These are phyloP conservation scores for Mormyrus hasselquistii DNA, from an alignment of 2,797 vertebrate genomes.

Conservation along the genomic window DNA sequence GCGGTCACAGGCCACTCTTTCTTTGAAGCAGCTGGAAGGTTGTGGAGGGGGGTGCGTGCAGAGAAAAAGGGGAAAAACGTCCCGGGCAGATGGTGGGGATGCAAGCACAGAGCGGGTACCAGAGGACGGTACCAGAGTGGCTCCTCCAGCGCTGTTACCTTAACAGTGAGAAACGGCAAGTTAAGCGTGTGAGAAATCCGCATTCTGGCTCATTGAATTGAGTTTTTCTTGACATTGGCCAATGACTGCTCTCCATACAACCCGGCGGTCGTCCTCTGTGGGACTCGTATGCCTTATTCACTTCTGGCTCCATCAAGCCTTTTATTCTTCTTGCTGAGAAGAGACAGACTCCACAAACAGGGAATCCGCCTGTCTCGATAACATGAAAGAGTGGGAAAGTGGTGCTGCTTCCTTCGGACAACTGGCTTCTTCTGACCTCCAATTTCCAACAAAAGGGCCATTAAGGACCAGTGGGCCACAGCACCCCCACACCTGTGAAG, in stretches of 20 bases:
- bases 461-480: conserved; percentile 22
- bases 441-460: conserved; percentile 30
- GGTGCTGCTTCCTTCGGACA: neutral
- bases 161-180: neutral
- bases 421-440: conserved; percentile 10
- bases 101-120: neutral
- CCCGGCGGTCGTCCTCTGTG: neutral
- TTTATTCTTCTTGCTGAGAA: neutral
- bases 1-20: neutral
- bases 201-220: neutral
- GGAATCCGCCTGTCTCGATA: neutral
- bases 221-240: neutral
- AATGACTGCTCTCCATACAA: neutral
- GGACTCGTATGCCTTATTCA: neutral
- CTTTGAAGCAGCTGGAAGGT: neutral
- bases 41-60: neutral
- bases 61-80: neutral
- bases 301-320: neutral
- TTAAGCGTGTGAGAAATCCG: neutral
- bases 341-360: neutral
- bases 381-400: conserved; percentile 7
- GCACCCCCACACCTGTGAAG: conserved; percentile 31
- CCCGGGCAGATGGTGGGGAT: neutral
- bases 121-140: neutral
- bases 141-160: neutral